Percentiles rank a stretch among this genome's conserved stretches.
These are phyloP conservation scores for Theristicus caerulescens DNA, from an alignment of 2,113 vertebrate species.

Conservation along the genomic window DNA sequence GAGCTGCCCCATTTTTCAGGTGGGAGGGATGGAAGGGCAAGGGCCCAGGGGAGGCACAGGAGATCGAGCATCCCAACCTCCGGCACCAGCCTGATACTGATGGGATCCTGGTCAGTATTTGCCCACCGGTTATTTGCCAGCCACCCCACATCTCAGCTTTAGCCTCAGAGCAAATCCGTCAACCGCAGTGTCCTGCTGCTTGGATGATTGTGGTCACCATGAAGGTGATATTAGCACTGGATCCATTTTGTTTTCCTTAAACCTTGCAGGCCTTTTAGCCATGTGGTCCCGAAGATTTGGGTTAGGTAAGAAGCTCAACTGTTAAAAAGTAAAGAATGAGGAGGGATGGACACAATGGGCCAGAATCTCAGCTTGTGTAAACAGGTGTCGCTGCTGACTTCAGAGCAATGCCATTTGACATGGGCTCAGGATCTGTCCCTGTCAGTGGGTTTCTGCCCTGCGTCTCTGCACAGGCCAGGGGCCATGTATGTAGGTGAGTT, in stretches of 20 bases:
- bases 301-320: background rate
- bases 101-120: background rate
- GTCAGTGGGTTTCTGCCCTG: background rate
- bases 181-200: background rate
- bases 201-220: rapidly evolving
- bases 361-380: background rate
- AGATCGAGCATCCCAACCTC: background rate
- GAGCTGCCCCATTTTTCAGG: background rate
- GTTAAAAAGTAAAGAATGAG: background rate
- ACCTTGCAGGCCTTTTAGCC: background rate
- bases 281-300: background rate
- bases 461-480: background rate
- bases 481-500: background rate
- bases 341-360: background rate
- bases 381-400: background rate
- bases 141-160: background rate
- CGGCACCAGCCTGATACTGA: rapidly evolving
- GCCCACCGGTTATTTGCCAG: background rate
- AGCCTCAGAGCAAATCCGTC: background rate
- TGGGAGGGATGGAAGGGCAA: background rate
- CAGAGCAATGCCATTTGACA: background rate
- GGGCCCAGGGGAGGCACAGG: background rate
- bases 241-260: background rate
- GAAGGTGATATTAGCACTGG: background rate
- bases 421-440: background rate